Percentiles rank a stretch among this genome's conserved stretches.
These are phyloP conservation scores for Lomographa bimaculata DNA, from an alignment of 2,888 invertebrate genomes.

Conservation along the genomic window DNA sequence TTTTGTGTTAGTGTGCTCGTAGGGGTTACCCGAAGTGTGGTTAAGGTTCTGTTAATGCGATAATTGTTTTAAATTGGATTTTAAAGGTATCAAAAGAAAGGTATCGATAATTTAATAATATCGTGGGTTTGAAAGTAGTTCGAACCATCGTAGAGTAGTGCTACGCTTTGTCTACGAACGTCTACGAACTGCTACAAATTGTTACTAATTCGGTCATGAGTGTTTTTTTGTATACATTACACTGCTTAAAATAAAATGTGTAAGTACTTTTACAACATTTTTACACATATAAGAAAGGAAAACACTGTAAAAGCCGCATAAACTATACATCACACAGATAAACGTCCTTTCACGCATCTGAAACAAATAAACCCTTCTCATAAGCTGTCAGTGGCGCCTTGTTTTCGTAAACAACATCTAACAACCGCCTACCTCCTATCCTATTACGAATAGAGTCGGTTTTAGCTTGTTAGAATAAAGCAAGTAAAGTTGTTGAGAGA, in stretches of 20 bases:
- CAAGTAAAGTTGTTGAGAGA: constrained; percentile 27
- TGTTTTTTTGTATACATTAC: background rate
- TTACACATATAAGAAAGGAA: constrained; percentile 1
- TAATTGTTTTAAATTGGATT: background rate
- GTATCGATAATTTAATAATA: too few relatives aligned
- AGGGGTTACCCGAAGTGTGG: too few relatives aligned
- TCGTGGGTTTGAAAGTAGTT: too few relatives aligned
- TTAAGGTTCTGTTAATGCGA: constrained; percentile 1
- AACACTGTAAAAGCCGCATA: constrained; percentile 31
- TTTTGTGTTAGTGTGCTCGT: constrained; percentile 34
- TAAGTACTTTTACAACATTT: too few relatives aligned
- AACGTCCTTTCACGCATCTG: constrained; percentile 34
- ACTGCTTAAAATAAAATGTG: too few relatives aligned
- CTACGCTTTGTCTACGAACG: constrained; percentile 43
- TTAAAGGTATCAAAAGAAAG: too few relatives aligned
- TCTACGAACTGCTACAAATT: constrained; percentile 38
- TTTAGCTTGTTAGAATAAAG: constrained; percentile 30
- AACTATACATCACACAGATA: constrained; percentile 24
- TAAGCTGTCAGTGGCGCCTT: constrained; percentile 65
- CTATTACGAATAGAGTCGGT: constrained; percentile 35
- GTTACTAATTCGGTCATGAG: background rate
- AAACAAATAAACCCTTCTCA: constrained; percentile 61
- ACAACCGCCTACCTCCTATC: constrained; percentile 30
- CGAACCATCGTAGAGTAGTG: constrained; percentile 28
- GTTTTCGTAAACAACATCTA: constrained; percentile 26